Evolutionary conservation across 2,888 invertebrate genomes (phyloP), one percentile per base, ranked within the genome.

Genomic region (Leptopterna dolabrata): DNA sequence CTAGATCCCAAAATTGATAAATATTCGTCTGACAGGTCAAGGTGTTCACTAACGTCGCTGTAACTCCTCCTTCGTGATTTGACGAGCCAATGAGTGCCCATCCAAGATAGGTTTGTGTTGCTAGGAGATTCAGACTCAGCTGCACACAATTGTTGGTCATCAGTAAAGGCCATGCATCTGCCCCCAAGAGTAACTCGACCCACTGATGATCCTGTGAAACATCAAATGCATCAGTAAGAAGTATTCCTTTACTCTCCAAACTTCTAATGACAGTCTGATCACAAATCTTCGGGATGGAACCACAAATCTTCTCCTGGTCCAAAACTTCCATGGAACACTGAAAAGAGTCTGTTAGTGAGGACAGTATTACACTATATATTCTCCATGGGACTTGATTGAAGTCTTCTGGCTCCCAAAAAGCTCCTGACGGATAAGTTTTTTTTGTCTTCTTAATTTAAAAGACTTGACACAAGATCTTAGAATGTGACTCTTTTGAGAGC

Each of bases 121-220:
- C 90, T 89, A 88, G 82, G 14, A 88, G 80, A 36, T 2, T 36
- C 36, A 7, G 36, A 36, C 7, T 36, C 29, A 88, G 45, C 24
- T 88, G 63, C n/a, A n/a, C n/a, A n/a, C n/a, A n/a, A n/a, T n/a
- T n/a, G n/a, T n/a, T n/a, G n/a, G n/a, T n/a, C n/a, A n/a, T n/a
- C n/a, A n/a, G n/a, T n/a, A n/a, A n/a, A n/a, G n/a, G n/a, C n/a
- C n/a, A n/a, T n/a, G n/a, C n/a, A n/a, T n/a, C n/a, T n/a, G n/a
- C n/a, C n/a, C n/a, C n/a, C n/a, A n/a, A n/a, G n/a, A n/a, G n/a
- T n/a, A n/a, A n/a, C n/a, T n/a, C n/a, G n/a, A n/a, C n/a, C n/a
- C n/a, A 30, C 4, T 51, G n/a, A 41, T 7, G 19, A n/a, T 76
- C 83, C 30, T 30, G 13, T 1, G 19, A 24, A 51, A 6, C 14